phyloP scores from a whole-genome alignment of 2,797 vertebrate genomes.

The Acanthurus lineatus region DNA sequence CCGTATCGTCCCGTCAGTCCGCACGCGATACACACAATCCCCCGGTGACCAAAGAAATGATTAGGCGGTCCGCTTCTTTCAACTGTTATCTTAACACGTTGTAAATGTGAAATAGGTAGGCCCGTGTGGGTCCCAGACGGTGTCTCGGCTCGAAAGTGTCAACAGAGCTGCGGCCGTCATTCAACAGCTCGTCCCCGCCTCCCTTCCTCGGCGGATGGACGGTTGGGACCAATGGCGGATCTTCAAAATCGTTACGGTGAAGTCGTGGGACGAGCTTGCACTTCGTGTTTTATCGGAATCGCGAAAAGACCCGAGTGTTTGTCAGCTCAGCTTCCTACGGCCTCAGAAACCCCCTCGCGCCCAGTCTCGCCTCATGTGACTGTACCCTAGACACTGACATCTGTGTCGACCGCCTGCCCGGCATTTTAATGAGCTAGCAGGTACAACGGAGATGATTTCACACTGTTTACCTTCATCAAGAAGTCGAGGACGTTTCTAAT shows the following conservation, averaged over 20 bases:
- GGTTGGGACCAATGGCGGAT: conserved; percentile 62
- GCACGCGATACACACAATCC: conserved; percentile 52
- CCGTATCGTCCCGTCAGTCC: conserved; percentile 37
- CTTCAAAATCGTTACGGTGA: conserved; percentile 2
- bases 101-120: conserved; percentile 40
- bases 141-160: conserved; percentile 55
- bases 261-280: conserved; percentile 43
- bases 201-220: conserved; percentile 33
- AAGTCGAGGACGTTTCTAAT: too few species aligned
- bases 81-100: conserved; percentile 39
- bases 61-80: conserved; percentile 56
- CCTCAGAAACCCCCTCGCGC: too few species aligned
- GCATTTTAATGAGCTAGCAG: not conserved
- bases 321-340: not conserved
- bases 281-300: conserved; percentile 45
- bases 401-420: not conserved
- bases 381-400: not conserved
- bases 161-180: conserved; percentile 68
- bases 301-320: conserved; percentile 58
- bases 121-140: conserved; percentile 46
- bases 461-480: too few species aligned
- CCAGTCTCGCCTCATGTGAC: too few species aligned
- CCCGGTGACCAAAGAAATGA: conserved; percentile 41
- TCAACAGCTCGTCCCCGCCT: conserved; percentile 69
- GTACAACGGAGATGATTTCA: too few species aligned